phyloP scores from a whole-genome alignment of 2,113 vertebrate genomes.

The Phyllopteryx taeniolatus region DNA sequence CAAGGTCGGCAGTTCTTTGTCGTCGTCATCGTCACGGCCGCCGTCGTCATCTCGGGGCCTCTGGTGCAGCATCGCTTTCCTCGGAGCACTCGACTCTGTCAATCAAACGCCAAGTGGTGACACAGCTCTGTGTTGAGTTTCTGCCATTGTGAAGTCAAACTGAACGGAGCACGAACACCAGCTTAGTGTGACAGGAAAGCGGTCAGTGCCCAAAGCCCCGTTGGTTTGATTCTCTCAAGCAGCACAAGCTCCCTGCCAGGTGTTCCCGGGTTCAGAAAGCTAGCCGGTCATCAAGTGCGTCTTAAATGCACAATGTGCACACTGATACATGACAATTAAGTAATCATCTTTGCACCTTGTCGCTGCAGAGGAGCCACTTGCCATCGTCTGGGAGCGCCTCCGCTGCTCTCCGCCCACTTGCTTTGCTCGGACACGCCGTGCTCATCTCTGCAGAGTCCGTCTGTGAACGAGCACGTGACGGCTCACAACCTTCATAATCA shows the following conservation, averaged over 20 bases:
- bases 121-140: neutral
- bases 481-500: neutral
- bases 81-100: constrained; percentile 52
- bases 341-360: constrained; percentile 49
- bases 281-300: neutral
- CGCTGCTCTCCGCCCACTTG: constrained; percentile 41
- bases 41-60: constrained; percentile 50
- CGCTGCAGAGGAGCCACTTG: constrained; percentile 33
- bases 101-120: neutral
- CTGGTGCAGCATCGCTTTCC: constrained; percentile 54
- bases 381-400: constrained; percentile 46
- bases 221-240: neutral
- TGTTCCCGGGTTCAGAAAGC: neutral
- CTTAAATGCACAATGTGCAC: neutral
- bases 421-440: constrained; percentile 32
- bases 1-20: constrained; percentile 35
- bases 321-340: neutral
- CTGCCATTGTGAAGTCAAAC: neutral
- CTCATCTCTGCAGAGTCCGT: constrained; percentile 44
- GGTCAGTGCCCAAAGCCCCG: too few species aligned
- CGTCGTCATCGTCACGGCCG: constrained; percentile 1
- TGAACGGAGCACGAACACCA: too few species aligned
- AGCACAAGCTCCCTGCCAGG: neutral
- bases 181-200: neutral
- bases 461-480: constrained; percentile 23